Base-by-base conservation (phyloP, 2,888 invertebrate genomes). In the Volucella inanis region DNA sequence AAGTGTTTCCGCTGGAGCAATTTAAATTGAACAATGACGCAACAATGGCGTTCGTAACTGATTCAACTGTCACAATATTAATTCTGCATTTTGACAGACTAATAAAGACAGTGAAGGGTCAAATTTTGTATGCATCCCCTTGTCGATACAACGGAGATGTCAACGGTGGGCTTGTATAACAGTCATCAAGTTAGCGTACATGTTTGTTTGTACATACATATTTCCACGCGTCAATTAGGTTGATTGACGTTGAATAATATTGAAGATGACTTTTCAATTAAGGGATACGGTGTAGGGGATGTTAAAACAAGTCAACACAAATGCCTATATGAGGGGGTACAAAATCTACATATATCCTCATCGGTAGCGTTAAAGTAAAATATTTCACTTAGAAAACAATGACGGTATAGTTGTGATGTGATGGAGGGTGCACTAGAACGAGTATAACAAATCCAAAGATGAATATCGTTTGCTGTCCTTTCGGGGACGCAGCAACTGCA, bases 251-350 rank as follows among this genome's bases (percentile, higher is more conserved):
- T 47, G 47, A 18, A 3, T 39, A 64, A 68, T 76, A 76, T 85
- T 80, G 71, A 76, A 72, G 81, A 81, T 68, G 85, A 81, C 81
- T 67, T 80, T 85, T 85, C 85, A 85, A 85, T 85, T 85, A 85
- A 72, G 64, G 14, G 59, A 79, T 55, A 64, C 54, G 15, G 39
- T 15, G 55, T 57, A 43, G 11, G 38, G 52, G 54, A 18, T 8
- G 11, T 12, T 49, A 10, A 52, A n/a, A 39, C 31, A 47, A 31
- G 2, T 12, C 41, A 43, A 43, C 3, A 31, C 31, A 31, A 31
- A 31, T 31, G 31, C 31, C 31, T 31, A 31, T 6, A 31, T 10
- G 45, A 18, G 62, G 61, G 3, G 14, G 52, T 14, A 31, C 39
- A n/a, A n/a, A 22, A 9, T 57, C 1, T 39, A 18, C 31, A 22